Conservation (phyloP, 2,888 invertebrate genomes). For the Lamproptera curius region DNA sequence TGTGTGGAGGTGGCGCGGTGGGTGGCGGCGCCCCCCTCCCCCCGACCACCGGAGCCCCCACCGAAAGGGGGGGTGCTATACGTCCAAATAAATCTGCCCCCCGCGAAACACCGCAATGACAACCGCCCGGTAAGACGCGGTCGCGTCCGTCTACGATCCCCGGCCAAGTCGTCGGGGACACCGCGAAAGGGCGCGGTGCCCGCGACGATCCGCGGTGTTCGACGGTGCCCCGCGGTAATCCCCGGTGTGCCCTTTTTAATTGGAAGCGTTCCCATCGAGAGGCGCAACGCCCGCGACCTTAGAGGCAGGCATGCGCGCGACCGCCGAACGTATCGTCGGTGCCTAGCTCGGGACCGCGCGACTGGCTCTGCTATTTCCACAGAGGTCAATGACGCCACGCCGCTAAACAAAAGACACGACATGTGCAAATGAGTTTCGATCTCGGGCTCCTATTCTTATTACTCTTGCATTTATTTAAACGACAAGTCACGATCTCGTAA, state of each 20-base stretch:
- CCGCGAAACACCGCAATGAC: constrained; percentile 79
- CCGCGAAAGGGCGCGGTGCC: constrained; percentile 22
- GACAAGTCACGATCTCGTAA: constrained; percentile 19
- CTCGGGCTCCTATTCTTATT: constrained; percentile 20
- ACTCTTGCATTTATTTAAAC: constrained; percentile 21
- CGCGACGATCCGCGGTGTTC: constrained; percentile 7
- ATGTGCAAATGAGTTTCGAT: constrained; percentile 29
- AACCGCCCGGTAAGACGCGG: constrained; percentile 73
- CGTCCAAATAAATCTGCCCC: constrained; percentile 80
- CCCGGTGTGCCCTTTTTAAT: constrained; percentile 60
- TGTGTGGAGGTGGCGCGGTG: constrained; percentile 78
- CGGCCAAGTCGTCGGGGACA: constrained; percentile 23
- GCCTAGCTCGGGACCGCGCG: constrained; percentile 57
- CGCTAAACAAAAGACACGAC: constrained; percentile 47
- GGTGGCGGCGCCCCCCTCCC: constrained; percentile 68
- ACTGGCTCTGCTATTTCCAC: constrained; percentile 55
- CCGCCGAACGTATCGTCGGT: constrained; percentile 55
- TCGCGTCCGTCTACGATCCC: constrained; percentile 67
- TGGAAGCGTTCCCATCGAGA: constrained; percentile 61
- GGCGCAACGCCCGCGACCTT: constrained; percentile 59
- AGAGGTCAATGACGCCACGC: constrained; percentile 61
- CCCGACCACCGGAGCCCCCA: constrained; percentile 54
- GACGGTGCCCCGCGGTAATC: no score
- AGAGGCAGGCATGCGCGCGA: constrained; percentile 68
- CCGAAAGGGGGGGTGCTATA: constrained; percentile 67